These are phyloP conservation scores for Isaurus tuberculatus DNA, from an alignment of 92 coral and sea anemone species.

Conservation along the genomic window DNA sequence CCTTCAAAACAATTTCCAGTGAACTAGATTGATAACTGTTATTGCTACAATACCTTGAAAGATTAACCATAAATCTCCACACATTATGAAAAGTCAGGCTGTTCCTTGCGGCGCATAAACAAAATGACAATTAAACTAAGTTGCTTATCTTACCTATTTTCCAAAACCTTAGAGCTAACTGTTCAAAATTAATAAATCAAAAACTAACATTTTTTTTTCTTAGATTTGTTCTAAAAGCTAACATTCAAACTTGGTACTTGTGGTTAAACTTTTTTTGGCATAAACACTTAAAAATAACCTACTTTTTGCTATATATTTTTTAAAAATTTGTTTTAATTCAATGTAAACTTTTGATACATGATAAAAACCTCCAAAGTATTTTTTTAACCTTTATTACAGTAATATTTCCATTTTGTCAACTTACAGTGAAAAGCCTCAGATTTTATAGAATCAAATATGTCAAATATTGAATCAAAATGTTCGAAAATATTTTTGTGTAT, in stretches of 20 bases:
- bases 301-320: not conserved
- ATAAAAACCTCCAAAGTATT: not conserved
- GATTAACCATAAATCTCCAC: not conserved
- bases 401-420: not conserved
- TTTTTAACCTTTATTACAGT: not conserved
- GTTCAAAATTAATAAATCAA: not conserved
- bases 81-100: too few species aligned
- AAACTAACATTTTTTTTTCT: not conserved
- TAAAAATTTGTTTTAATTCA: not conserved
- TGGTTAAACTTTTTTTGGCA: not conserved
- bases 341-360: not conserved
- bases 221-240: not conserved
- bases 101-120: too few species aligned
- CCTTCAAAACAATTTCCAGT: not conserved
- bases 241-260: not conserved
- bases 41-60: not conserved
- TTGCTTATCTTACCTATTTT: not conserved
- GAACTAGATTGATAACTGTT: not conserved
- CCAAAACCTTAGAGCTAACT: not conserved
- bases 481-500: constrained; percentile 31
- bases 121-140: too few species aligned
- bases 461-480: not conserved
- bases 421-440: constrained; percentile 21
- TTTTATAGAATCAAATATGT: not conserved
- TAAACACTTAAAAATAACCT: not conserved